phyloP scores from a whole-genome alignment of 1,140 invertebrate genomes.

The Zaprionus gabonicus region DNA sequence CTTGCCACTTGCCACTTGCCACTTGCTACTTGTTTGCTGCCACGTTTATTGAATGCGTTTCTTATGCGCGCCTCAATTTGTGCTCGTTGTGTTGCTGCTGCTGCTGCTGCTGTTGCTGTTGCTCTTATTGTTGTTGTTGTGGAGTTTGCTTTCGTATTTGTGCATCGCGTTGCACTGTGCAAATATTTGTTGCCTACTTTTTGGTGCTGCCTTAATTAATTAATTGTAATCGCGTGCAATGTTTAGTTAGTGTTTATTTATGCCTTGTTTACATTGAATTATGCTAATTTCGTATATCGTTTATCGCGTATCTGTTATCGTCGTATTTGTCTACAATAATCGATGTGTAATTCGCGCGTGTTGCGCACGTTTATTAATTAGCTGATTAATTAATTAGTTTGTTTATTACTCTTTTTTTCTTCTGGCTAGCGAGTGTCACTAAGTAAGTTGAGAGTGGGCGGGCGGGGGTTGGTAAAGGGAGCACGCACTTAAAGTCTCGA shows the following conservation, averaged over 20 bases:
- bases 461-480: too few relatives aligned
- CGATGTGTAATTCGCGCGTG: slow-evolving; percentile 28
- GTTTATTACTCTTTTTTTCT: slow-evolving; percentile 19
- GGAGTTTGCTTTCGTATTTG: background rate
- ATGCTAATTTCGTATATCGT: background rate
- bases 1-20: slow-evolving; percentile 33
- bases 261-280: background rate
- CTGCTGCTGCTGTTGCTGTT: background rate
- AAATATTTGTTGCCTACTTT: slow-evolving; percentile 40
- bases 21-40: background rate
- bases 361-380: slow-evolving; percentile 24
- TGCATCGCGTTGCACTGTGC: slow-evolving; percentile 21
- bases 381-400: slow-evolving; percentile 10
- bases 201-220: slow-evolving; percentile 17
- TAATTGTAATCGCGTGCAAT: slow-evolving; percentile 26
- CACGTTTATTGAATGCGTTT: slow-evolving; percentile 13
- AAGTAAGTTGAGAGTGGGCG: slow-evolving; percentile 16
- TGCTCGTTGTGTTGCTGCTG: slow-evolving; percentile 4
- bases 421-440: slow-evolving; percentile 2
- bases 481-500: slow-evolving; percentile 40
- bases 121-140: background rate
- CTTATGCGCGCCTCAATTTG: slow-evolving; percentile 41
- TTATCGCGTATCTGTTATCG: slow-evolving; percentile 1
- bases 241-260: background rate
- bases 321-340: slow-evolving; percentile 22